phyloP scores from a whole-genome alignment of 1,140 invertebrate genomes.

The Ooceraea biroi region DNA sequence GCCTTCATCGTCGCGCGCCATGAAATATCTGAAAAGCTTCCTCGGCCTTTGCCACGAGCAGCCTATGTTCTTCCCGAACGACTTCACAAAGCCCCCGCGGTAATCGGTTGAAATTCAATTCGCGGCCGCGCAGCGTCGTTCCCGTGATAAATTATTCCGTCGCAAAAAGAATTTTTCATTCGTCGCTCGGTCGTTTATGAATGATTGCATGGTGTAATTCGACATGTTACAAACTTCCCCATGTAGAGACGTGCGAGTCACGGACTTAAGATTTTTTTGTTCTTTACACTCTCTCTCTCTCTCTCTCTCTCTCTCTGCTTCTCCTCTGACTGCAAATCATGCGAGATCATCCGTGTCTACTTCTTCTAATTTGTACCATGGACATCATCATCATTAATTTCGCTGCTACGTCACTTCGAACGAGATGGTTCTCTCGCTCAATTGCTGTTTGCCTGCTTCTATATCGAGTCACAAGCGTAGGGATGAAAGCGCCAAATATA shows the following conservation, averaged over 20 bases:
- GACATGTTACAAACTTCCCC: background rate
- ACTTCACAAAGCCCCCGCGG: background rate
- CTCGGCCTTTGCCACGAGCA: background rate
- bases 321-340: background rate
- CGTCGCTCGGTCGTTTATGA: background rate
- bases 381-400: background rate
- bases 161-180: conserved; percentile 1
- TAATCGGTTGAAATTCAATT: conserved; percentile 17
- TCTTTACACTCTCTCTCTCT: background rate
- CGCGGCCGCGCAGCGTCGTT: background rate
- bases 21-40: conserved; percentile 23
- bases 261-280: background rate
- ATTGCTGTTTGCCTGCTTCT: background rate
- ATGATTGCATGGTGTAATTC: background rate
- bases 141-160: background rate
- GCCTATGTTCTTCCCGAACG: background rate
- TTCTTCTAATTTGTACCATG: background rate
- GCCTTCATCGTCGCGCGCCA: background rate
- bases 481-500: background rate
- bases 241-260: background rate
- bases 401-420: background rate
- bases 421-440: background rate
- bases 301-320: background rate
- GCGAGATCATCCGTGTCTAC: background rate
- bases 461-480: background rate